Conservation (phyloP, 2,888 invertebrate species). For the Monochamus alternatus region DNA sequence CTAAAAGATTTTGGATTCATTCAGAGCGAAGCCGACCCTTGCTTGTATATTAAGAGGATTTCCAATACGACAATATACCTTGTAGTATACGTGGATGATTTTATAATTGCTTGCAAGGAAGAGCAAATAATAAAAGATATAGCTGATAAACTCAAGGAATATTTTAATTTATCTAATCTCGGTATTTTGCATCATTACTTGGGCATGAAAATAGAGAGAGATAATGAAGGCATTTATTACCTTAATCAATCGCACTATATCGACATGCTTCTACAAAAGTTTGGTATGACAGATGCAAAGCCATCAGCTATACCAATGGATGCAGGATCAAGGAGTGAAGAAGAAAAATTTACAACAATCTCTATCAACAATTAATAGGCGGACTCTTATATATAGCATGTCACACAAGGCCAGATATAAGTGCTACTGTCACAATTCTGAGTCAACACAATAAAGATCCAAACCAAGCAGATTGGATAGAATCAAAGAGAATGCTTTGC, state of each 20-base stretch:
- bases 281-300: no score
- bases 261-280: no score
- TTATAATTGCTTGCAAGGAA: slow-evolving; percentile 34
- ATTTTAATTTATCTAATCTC: slow-evolving; percentile 35
- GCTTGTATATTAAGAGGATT: slow-evolving; percentile 28
- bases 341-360: no score
- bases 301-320: no score
- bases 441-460: slow-evolving; percentile 20
- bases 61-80: slow-evolving; percentile 20
- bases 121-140: slow-evolving; percentile 19
- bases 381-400: slow-evolving; percentile 6
- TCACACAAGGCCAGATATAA: slow-evolving; percentile 18
- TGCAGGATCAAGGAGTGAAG: background rate
- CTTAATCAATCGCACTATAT: background rate
- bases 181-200: slow-evolving; percentile 17
- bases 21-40: slow-evolving; percentile 26
- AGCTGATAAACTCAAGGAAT: slow-evolving; percentile 11
- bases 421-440: slow-evolving; percentile 29
- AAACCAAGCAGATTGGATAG: background rate
- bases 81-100: slow-evolving; percentile 37
- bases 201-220: background rate
- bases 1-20: slow-evolving; percentile 26
- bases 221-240: background rate
- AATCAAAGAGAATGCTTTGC: slow-evolving; percentile 9
- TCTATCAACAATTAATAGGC: slow-evolving; percentile 9